phyloP scores from a whole-genome alignment of 2,888 invertebrate genomes.

The Coelopa pilipes region DNA sequence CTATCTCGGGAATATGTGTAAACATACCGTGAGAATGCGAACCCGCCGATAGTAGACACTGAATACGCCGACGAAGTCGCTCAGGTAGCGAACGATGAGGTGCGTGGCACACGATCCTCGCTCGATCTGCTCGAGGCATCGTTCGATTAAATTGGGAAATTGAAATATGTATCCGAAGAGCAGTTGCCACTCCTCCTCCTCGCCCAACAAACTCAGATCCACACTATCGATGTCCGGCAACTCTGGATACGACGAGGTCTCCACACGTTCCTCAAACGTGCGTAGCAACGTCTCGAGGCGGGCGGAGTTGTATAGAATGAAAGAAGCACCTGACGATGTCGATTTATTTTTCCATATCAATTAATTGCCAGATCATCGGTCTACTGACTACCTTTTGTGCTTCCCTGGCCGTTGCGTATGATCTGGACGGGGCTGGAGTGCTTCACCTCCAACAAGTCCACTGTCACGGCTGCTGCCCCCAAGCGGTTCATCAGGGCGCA shows the following conservation, averaged over 20 bases:
- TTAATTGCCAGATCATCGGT: neutral
- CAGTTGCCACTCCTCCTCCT: constrained; percentile 84
- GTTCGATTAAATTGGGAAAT: constrained; percentile 73
- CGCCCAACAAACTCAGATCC: constrained; percentile 73
- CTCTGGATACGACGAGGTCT: constrained; percentile 70
- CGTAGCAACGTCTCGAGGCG: constrained; percentile 75
- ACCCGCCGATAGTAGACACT: constrained; percentile 80
- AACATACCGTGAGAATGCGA: constrained; percentile 71
- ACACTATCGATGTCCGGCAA: constrained; percentile 71
- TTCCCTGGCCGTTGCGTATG: constrained; percentile 60
- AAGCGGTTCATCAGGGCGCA: constrained; percentile 71
- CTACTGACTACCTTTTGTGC: constrained; percentile 56
- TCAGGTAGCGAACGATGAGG: constrained; percentile 73
- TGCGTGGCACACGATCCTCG: constrained; percentile 73
- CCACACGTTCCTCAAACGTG: constrained; percentile 72
- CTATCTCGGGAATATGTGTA: neutral
- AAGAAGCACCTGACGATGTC: constrained; percentile 73
- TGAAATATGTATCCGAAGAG: constrained; percentile 75
- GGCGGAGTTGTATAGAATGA: constrained; percentile 82
- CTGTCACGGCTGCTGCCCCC: constrained; percentile 74
- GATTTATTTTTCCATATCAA: constrained; percentile 44
- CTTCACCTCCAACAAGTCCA: constrained; percentile 77
- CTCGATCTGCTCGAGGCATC: constrained; percentile 68
- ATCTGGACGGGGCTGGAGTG: constrained; percentile 71
- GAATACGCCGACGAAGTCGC: constrained; percentile 73